Percentiles rank a stretch among this genome's conserved stretches.
Evolutionary conservation across 2,888 invertebrate species (phyloP).

Genomic region (Sipunculus nudus): DNA sequence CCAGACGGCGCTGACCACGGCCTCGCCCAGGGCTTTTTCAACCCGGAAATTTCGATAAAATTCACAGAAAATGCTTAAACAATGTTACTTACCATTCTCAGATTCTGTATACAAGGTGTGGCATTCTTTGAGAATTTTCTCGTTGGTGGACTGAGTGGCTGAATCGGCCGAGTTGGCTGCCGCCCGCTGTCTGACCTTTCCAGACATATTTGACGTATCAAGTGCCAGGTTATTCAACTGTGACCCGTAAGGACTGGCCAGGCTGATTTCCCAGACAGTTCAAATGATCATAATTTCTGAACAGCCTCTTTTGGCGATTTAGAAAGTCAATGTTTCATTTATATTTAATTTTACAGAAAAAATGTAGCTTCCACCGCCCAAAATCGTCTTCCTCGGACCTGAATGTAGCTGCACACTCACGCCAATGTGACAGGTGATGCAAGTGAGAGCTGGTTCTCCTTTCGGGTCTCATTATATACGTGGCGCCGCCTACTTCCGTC

Average conservation of each 20-base stretch:
- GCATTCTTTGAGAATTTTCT: constrained; percentile 70
- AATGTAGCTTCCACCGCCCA: too few relatives aligned
- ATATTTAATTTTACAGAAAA: too few relatives aligned
- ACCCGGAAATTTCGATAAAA: too few relatives aligned
- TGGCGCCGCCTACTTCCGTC: constrained; percentile 58
- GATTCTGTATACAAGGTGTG: constrained; percentile 69
- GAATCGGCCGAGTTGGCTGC: constrained; percentile 64
- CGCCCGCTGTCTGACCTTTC: constrained; percentile 62
- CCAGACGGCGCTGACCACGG: too few relatives aligned
- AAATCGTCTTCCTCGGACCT: too few relatives aligned
- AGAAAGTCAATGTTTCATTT: too few relatives aligned
- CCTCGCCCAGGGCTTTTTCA: too few relatives aligned
- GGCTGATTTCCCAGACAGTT: too few relatives aligned
- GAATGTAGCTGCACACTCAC: neutral
- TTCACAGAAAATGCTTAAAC: too few relatives aligned
- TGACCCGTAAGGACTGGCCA: neutral
- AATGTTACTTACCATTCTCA: constrained; percentile 66
- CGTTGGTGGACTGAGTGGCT: constrained; percentile 68
- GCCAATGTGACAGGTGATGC: neutral
- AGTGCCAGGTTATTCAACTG: neutral
- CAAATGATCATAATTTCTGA: too few relatives aligned
- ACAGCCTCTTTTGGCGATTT: too few relatives aligned
- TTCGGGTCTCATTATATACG: neutral
- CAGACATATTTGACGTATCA: constrained; percentile 66
- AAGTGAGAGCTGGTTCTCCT: neutral